Conservation (phyloP, 2,888 invertebrate genomes). For the Dione juno region DNA sequence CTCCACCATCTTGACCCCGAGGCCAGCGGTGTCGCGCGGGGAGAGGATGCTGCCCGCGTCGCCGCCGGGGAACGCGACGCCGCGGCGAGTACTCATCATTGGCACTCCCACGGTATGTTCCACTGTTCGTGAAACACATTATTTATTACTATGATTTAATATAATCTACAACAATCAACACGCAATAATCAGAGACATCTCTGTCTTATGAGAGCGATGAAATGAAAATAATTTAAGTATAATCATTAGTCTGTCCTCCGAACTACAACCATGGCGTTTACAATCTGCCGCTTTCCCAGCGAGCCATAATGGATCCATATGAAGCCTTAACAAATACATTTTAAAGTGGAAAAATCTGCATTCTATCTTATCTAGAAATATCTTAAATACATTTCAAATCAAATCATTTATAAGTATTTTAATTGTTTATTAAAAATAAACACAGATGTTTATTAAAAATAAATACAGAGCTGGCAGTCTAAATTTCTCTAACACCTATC, state of each 20-base stretch:
- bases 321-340: not conserved
- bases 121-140: constrained; percentile 54
- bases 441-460: no score
- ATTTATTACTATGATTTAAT: not conserved
- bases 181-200: no score
- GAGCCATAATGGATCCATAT: not conserved
- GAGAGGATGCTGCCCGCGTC: constrained; percentile 87
- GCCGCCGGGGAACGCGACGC: constrained; percentile 86
- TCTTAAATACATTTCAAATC: not conserved
- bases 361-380: not conserved
- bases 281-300: not conserved
- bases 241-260: not conserved
- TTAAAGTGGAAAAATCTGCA: not conserved
- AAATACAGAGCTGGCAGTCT: not conserved
- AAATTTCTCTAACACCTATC: not conserved
- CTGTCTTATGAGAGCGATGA: not conserved
- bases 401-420: no score
- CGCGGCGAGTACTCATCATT: constrained; percentile 89
- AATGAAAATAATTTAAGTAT: not conserved
- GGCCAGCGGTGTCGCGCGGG: constrained; percentile 94
- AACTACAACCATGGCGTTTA: not conserved
- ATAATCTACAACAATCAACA: not conserved
- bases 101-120: constrained; percentile 79
- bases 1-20: constrained; percentile 99
- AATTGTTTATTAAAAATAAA: no score